Base-by-base conservation (phyloP, 2,113 vertebrate species). In the Trinectes maculatus region DNA sequence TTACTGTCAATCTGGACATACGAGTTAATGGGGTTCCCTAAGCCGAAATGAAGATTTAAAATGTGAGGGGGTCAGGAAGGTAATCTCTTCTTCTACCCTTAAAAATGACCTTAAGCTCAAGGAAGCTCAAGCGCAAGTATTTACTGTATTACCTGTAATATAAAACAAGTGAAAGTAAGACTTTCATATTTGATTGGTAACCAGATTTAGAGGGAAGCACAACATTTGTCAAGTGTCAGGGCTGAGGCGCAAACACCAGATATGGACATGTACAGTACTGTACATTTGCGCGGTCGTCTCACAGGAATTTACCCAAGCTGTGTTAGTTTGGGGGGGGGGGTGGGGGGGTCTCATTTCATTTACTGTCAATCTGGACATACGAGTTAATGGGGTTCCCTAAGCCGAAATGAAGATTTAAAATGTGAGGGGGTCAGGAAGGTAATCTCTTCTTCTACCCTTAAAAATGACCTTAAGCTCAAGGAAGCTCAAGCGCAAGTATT, bases 141-240 rank as follows among this genome's bases (percentile, higher is more conserved):
- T n/a, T n/a, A n/a, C n/a, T n/a, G n/a, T n/a, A n/a, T n/a, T n/a
- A n/a, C n/a, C n/a, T n/a, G n/a, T n/a, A n/a, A n/a, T n/a, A n/a
- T n/a, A n/a, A n/a, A n/a, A n/a, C n/a, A n/a, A n/a, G n/a, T n/a
- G n/a, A n/a, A n/a, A n/a, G n/a, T n/a, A n/a, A n/a, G n/a, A n/a
- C n/a, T n/a, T n/a, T n/a, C n/a, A n/a, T n/a, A n/a, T n/a, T n/a
- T n/a, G n/a, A n/a, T n/a, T 62, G 68, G 84, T 89, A 90, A 92
- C 91, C 86, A 84, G 83, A 87, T 91, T 90, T 87, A 80, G 67
- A 77, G 72, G 62, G 48, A 53, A 77, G 55, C 66, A 9, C 46
- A 59, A 46, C 86, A 87, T 92, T 90, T 89, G 83, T 93, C 90
- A 91, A 80, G 87, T 92, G 92, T 91, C 89, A 88, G 25, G 8